These are phyloP conservation scores for Plestiodon gilberti DNA, from an alignment of 2,113 vertebrate genomes.

Conservation along the genomic window DNA sequence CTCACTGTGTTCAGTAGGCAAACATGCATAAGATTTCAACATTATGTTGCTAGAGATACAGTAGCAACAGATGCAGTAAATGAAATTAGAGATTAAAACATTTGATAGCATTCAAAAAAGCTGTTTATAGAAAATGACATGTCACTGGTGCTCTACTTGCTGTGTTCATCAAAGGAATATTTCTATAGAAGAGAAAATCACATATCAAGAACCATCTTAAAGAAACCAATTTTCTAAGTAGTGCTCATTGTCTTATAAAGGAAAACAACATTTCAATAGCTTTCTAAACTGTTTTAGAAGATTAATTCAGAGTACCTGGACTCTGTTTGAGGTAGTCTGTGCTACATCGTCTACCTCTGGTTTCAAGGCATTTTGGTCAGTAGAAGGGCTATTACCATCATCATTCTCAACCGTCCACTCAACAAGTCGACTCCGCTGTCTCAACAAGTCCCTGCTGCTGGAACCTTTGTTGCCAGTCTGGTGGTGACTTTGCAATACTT, in stretches of 20 bases:
- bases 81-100: neutral
- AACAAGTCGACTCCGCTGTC: conserved; percentile 78
- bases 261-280: conserved; percentile 45
- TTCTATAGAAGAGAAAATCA: conserved; percentile 43
- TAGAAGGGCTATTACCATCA: conserved; percentile 77
- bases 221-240: conserved; percentile 40
- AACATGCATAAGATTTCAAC: neutral
- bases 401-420: conserved; percentile 76
- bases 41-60: conserved; percentile 13
- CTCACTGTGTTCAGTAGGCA: neutral
- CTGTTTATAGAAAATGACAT: neutral
- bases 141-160: neutral
- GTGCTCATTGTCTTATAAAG: conserved; percentile 39
- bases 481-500: conserved; percentile 85
- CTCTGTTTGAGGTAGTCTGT: conserved; percentile 82
- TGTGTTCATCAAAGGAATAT: conserved; percentile 37
- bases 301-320: conserved; percentile 86
- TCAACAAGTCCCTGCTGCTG: conserved; percentile 82
- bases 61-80: conserved; percentile 5
- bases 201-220: conserved; percentile 48
- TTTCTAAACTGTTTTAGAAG: conserved; percentile 73
- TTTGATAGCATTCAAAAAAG: conserved; percentile 13
- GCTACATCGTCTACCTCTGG: conserved; percentile 85
- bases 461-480: conserved; percentile 78
- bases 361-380: conserved; percentile 80